Evolutionary conservation across 2,797 vertebrate genomes (phyloP).

Genomic region (Cossypha heuglini): DNA sequence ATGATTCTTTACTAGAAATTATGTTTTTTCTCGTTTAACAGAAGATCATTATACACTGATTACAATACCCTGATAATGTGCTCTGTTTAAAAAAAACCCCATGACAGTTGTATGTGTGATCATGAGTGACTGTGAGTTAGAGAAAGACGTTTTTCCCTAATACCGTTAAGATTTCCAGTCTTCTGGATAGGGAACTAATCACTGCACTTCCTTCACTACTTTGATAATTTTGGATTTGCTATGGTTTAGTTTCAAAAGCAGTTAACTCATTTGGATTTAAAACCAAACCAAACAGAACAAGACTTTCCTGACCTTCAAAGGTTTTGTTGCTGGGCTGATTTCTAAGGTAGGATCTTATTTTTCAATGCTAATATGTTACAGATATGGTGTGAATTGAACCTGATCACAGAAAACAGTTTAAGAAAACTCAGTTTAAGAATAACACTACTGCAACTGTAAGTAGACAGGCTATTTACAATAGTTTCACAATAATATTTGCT

Average conservation of each 20-base stretch:
- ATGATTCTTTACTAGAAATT: constrained; percentile 24
- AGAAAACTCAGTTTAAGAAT: not conserved
- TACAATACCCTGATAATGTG: not conserved
- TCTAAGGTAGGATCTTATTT: not conserved
- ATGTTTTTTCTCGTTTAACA: not conserved
- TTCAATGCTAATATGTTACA: not conserved
- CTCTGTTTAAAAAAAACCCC: not conserved
- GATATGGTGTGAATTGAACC: not conserved
- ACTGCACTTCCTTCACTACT: not conserved
- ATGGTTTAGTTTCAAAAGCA: not conserved
- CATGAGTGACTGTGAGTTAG: not conserved
- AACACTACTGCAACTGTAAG: not conserved
- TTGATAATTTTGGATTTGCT: not conserved
- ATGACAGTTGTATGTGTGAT: not conserved
- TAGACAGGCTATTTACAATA: not conserved
- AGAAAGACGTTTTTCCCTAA: not conserved
- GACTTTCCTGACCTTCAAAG: not conserved
- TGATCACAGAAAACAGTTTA: not conserved
- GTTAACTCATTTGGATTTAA: not conserved
- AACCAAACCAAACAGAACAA: not conserved
- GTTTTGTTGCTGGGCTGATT: not conserved
- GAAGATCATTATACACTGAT: not conserved
- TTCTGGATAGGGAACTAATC: not conserved
- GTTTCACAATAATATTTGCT: not conserved
- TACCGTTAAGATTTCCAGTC: not conserved